Conservation (phyloP, 2,113 vertebrate genomes). For the Aldabrachelys gigantea region DNA sequence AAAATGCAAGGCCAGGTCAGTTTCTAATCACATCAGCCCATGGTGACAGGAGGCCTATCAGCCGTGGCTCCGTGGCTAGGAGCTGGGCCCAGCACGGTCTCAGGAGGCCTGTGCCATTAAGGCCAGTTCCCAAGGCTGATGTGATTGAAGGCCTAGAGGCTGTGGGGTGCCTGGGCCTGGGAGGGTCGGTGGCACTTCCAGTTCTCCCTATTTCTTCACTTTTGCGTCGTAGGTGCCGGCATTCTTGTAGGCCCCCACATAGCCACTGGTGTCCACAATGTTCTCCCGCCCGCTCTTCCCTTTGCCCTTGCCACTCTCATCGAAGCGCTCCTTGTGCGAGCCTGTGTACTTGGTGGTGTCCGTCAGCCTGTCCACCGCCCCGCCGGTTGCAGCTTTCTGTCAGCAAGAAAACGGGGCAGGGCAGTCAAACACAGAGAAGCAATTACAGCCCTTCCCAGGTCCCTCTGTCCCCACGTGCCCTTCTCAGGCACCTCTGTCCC, state of each 20-base stretch:
- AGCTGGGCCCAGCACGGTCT: neutral
- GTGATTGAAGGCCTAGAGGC: neutral
- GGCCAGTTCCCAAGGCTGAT: neutral
- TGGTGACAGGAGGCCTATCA: neutral
- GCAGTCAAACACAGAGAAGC: neutral
- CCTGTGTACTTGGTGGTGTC: constrained; percentile 95
- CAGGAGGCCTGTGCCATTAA: neutral
- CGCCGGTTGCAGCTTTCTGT: constrained; percentile 90
- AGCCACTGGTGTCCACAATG: constrained; percentile 91
- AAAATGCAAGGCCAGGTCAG: neutral
- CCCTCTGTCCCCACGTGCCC: no score
- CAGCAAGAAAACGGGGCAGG: neutral
- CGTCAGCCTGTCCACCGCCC: constrained; percentile 89
- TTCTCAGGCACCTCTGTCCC: no score
- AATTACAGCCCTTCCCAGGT: rapidly evolving
- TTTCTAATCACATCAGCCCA: neutral
- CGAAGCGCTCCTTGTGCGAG: constrained; percentile 94
- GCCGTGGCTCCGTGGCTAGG: neutral
- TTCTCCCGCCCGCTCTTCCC: constrained; percentile 92
- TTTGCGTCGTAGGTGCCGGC: constrained; percentile 92
- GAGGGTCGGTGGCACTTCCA: neutral
- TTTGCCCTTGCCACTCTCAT: constrained; percentile 88
- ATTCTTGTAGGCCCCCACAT: constrained; percentile 92
- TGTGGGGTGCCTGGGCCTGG: neutral
- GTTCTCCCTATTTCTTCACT: constrained; percentile 79